Percentiles rank a stretch among this genome's conserved stretches.
Conservation (phyloP, 2,888 invertebrate genomes). For the Agelastica alni region DNA sequence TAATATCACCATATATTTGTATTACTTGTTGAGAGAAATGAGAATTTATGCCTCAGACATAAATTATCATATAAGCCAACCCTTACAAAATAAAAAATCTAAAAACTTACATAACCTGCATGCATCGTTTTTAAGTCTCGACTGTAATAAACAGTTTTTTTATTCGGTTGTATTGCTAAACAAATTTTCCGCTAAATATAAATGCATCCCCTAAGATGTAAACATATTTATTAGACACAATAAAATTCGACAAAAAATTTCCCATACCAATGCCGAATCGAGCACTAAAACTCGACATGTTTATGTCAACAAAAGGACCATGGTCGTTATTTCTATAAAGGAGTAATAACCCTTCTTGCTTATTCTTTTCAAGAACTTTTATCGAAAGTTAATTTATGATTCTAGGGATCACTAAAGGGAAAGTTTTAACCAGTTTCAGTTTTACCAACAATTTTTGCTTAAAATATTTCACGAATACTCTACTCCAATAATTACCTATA, state of each 20-base stretch:
- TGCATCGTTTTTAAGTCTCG: constrained; percentile 6
- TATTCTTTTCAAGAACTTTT: constrained; percentile 28
- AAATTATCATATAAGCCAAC: constrained; percentile 19
- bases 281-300: constrained; percentile 38
- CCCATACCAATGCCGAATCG: constrained; percentile 23
- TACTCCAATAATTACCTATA: too few species aligned
- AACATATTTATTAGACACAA: constrained; percentile 38
- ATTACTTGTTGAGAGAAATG: constrained; percentile 24
- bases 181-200: constrained; percentile 43
- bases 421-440: too few species aligned
- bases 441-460: too few species aligned
- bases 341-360: constrained; percentile 30
- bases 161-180: constrained; percentile 26
- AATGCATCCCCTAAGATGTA: constrained; percentile 34
- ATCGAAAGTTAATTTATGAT: constrained; percentile 20
- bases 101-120: constrained; percentile 24
- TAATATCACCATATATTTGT: constrained; percentile 22
- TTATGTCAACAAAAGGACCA: constrained; percentile 40
- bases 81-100: constrained; percentile 17
- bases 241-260: constrained; percentile 29
- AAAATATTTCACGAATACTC: too few species aligned
- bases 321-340: constrained; percentile 25
- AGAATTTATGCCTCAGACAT: constrained; percentile 20
- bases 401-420: too few species aligned
- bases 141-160: constrained; percentile 24